These are phyloP conservation scores for Coptodon rendalli DNA, from an alignment of 2,113 vertebrate species.

Conservation along the genomic window DNA sequence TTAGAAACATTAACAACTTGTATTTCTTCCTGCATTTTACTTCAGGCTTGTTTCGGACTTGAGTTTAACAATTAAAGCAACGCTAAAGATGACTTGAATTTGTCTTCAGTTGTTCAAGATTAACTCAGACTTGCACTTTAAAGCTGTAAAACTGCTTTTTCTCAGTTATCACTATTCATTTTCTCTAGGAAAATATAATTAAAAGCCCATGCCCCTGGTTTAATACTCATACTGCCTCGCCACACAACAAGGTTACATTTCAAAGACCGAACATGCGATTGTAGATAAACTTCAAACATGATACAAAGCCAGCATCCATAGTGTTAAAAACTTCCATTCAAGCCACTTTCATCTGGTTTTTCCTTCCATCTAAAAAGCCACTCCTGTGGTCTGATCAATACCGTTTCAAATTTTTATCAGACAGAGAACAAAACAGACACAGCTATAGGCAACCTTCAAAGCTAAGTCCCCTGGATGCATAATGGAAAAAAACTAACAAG, in stretches of 20 bases:
- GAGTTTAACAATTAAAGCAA: background rate
- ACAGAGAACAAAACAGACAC: background rate
- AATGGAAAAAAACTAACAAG: background rate
- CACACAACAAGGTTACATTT: background rate
- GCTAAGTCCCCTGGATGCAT: background rate
- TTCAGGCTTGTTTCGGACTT: accelerated
- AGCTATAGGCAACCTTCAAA: background rate
- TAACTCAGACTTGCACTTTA: background rate
- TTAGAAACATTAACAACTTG: background rate
- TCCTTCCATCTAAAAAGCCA: background rate
- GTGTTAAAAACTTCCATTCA: background rate
- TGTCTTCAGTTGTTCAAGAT: background rate
- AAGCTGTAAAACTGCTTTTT: background rate
- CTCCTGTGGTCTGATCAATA: background rate
- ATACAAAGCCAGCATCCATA: background rate
- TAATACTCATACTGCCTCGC: background rate
- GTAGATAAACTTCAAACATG: background rate
- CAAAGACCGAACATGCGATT: background rate
- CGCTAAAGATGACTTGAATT: background rate
- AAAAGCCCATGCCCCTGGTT: background rate
- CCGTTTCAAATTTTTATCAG: background rate
- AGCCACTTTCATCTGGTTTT: background rate
- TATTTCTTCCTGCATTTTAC: background rate
- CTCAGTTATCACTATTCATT: background rate
- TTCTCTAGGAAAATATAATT: background rate